Evolutionary conservation across 2,888 invertebrate genomes (phyloP).

Genomic region (Psylliodes chrysocephalus): DNA sequence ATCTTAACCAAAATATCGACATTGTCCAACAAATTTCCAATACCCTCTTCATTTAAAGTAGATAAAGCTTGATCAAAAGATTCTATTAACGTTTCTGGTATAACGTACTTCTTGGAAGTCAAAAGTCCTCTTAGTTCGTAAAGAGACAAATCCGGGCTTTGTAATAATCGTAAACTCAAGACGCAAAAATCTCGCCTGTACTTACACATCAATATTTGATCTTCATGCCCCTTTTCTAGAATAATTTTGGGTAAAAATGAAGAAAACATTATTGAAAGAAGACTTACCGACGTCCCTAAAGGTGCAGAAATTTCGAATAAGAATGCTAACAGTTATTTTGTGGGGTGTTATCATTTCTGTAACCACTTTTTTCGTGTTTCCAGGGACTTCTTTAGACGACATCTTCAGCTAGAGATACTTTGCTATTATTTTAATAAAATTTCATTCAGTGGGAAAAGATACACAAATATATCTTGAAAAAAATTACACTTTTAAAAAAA

Average conservation of each 20-base stretch:
- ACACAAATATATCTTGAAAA: too few species aligned
- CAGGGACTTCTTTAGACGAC: slow-evolving; percentile 37
- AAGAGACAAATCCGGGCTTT: slow-evolving; percentile 83
- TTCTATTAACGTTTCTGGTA: slow-evolving; percentile 69
- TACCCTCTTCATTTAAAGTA: slow-evolving; percentile 69
- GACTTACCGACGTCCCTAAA: slow-evolving; percentile 68
- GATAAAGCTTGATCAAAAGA: slow-evolving; percentile 71
- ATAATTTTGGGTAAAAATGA: slow-evolving; percentile 43
- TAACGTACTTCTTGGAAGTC: slow-evolving; percentile 70
- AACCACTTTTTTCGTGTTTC: slow-evolving; percentile 34
- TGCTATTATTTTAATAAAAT: background rate
- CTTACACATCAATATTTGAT: slow-evolving; percentile 67
- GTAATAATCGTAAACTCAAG: slow-evolving; percentile 80
- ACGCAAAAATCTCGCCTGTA: slow-evolving; percentile 83
- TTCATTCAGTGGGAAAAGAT: too few species aligned
- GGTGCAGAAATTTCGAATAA: slow-evolving; percentile 80
- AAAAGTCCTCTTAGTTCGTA: slow-evolving; percentile 73
- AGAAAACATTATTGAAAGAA: background rate
- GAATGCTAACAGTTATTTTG: slow-evolving; percentile 79
- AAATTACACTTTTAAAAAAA: too few species aligned
- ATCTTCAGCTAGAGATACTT: slow-evolving; percentile 8
- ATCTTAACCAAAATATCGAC: slow-evolving; percentile 56
- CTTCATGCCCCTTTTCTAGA: slow-evolving; percentile 71
- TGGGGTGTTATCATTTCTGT: slow-evolving; percentile 74
- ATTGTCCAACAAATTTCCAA: slow-evolving; percentile 59